Conservation (phyloP, 1,140 invertebrate genomes). For the Megalonaias nervosa region DNA sequence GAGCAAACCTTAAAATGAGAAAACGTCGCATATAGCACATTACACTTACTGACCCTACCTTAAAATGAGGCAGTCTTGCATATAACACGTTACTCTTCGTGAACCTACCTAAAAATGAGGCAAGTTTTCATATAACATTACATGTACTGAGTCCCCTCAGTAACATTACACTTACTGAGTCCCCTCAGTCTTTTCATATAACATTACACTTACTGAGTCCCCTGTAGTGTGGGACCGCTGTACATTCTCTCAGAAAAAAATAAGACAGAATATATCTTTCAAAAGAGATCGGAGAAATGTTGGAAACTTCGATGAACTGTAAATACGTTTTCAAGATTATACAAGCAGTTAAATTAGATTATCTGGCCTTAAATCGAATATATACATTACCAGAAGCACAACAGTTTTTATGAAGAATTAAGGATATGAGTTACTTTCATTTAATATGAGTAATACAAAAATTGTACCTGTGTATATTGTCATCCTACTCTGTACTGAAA, state of each 20-base stretch:
- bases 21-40: neutral
- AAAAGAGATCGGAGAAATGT: no score
- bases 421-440: no score
- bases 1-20: constrained; percentile 6
- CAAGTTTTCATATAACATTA: neutral
- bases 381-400: no score
- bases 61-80: neutral
- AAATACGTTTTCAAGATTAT: no score
- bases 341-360: no score
- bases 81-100: neutral
- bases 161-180: neutral
- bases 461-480: no score
- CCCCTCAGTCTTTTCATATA: neutral
- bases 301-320: no score
- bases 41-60: neutral
- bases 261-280: no score
- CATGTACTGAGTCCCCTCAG: neutral
- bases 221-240: neutral
- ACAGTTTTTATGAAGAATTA: no score
- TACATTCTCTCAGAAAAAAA: constrained; percentile 3
- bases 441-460: no score
- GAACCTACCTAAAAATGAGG: neutral
- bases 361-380: no score
- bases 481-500: no score
- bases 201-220: neutral